A percentile compares a stretch with the other conserved stretches of the same genome.
phyloP scores from a whole-genome alignment of 2,888 invertebrate species.

The Oligia strigilis region DNA sequence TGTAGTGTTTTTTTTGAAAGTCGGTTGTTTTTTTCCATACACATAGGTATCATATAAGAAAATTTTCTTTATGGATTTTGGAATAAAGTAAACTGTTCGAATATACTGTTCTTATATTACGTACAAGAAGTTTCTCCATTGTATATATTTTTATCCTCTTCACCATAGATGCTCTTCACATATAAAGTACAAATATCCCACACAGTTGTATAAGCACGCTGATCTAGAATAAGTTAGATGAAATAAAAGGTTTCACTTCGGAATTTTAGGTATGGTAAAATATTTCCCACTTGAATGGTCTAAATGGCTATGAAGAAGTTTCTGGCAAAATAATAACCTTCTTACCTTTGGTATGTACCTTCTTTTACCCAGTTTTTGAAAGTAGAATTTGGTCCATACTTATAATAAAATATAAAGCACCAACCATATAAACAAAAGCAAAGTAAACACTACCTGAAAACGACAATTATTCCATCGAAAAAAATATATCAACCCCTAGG shows the following conservation, averaged over 20 bases:
- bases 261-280: neutral
- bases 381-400: neutral
- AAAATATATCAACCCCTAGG: neutral
- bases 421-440: no score
- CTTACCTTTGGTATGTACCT: neutral
- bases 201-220: conserved; percentile 2
- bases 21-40: no score
- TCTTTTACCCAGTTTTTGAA: neutral
- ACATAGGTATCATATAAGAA: neutral
- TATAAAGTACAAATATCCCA: conserved; percentile 3
- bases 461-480: neutral
- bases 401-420: neutral
- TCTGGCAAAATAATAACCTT: neutral
- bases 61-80: neutral
- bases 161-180: no score
- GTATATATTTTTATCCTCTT: no score
- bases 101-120: neutral
- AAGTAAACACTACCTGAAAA: neutral
- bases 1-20: no score
- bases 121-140: neutral
- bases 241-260: conserved; percentile 7
- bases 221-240: conserved; percentile 10
- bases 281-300: neutral
- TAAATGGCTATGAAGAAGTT: neutral
- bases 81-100: neutral